These are phyloP conservation scores for Trichomycterus rosablanca DNA, from an alignment of 2,113 vertebrate species.

Conservation along the genomic window DNA sequence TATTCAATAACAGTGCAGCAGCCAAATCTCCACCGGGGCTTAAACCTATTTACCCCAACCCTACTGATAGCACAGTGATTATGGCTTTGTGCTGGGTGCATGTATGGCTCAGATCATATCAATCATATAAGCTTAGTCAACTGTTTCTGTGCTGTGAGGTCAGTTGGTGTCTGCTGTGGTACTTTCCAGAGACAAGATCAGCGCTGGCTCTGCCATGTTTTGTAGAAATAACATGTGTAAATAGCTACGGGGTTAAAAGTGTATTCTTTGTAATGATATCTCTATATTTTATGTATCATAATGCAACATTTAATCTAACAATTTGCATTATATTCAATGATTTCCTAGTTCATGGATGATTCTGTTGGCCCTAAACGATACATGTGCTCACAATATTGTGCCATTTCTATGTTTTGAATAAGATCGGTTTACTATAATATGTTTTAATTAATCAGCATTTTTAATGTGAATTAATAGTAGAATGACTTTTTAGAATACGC, in stretches of 20 bases:
- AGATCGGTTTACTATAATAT: no score
- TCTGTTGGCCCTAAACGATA: no score
- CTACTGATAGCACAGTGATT: conserved; percentile 50
- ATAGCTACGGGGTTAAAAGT: no score
- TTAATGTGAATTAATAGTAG: conserved; percentile 17
- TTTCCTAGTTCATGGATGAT: no score
- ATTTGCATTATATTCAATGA: no score
- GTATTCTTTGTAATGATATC: no score
- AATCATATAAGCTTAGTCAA: conserved; percentile 43
- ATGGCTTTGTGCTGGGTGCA: conserved; percentile 42
- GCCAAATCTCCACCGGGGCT: conserved; percentile 50
- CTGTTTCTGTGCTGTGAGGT: conserved; percentile 29
- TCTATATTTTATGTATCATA: no score
- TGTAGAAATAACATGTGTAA: conserved; percentile 3
- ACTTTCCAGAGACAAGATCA: conserved; percentile 17
- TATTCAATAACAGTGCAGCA: conserved; percentile 67
- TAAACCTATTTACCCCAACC: conserved; percentile 41
- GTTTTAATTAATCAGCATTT: conserved; percentile 1
- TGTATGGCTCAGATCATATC: conserved; percentile 51
- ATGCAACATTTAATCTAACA: no score
- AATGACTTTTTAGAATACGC: no score
- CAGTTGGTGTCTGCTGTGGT: conserved; percentile 20
- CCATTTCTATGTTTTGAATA: no score
- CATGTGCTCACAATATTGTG: no score
- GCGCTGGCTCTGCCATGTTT: conserved; percentile 16